phyloP scores from a whole-genome alignment of 2,888 invertebrate species.

The Hydraecia micacea region DNA sequence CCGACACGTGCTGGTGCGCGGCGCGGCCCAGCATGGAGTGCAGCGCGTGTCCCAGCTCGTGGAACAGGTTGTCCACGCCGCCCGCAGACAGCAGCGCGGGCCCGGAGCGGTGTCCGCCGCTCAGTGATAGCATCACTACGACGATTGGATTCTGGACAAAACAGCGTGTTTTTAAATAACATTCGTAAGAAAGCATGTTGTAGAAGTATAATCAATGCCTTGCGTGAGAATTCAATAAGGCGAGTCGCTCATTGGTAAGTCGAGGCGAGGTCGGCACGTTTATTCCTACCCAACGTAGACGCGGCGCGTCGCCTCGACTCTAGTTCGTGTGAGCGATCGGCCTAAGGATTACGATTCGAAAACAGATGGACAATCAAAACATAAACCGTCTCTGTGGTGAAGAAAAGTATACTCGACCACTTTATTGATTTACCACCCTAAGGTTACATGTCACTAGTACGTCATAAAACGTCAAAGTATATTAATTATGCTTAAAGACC shows the following conservation, averaged over 20 bases:
- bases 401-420: background rate
- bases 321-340: no score
- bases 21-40: slow-evolving; percentile 94
- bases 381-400: background rate
- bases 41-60: slow-evolving; percentile 41
- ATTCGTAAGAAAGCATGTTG: background rate
- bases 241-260: no score
- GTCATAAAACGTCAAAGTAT: no score
- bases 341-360: background rate
- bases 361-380: background rate
- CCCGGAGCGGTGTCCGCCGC: slow-evolving; percentile 92
- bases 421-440: no score
- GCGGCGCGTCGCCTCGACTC: no score
- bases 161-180: background rate
- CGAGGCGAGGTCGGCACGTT: no score
- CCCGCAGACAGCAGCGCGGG: slow-evolving; percentile 92
- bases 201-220: background rate
- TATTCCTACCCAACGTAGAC: no score
- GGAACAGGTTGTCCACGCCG: slow-evolving; percentile 54
- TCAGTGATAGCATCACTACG: slow-evolving; percentile 97
- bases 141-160: slow-evolving; percentile 95
- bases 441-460: no score
- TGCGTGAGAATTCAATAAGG: background rate
- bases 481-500: no score
- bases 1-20: slow-evolving; percentile 97